Base-by-base conservation (phyloP, 2,888 invertebrate species). In the Quadroppia sp. region DNA sequence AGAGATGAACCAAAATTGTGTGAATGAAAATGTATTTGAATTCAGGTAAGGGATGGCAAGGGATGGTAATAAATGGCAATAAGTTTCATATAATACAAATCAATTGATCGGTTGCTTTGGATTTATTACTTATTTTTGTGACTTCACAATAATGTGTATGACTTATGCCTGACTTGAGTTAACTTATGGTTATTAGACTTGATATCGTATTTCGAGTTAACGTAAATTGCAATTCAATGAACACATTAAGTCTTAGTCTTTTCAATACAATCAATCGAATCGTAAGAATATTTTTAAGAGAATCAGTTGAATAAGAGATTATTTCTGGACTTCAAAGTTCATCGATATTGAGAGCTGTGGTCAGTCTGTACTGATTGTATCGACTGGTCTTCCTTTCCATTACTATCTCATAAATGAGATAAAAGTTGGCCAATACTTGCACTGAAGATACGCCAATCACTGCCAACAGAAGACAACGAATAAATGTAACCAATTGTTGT, bases 261-360 rank as follows among this genome's bases (percentile, higher is more conserved):
- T n/a, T n/a, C n/a, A n/a, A n/a, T n/a, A n/a, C n/a, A n/a, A n/a
- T 11, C 30, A 28, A 59, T 28, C n/a, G 28, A 59, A n/a, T n/a
- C n/a, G n/a, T n/a, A n/a, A n/a, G n/a, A n/a, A n/a, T n/a, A n/a
- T n/a, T n/a, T n/a, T n/a, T n/a, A n/a, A n/a, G n/a, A n/a, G n/a
- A n/a, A n/a, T 11, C 30, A 28, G n/a, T 28, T 59, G 28, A 59
- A 25, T 23, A 53, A 53, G 13, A 25, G 20, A 1, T 53, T 25
- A 25, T 23, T 6, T 50, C 50, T 2, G n/a, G 6, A 36, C 36
- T 3, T 53, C 71, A 71, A 17, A 48, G 50, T n/a, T 53, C 50
- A 53, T 53, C 71, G 32, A 71, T 53, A 53, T 50, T 71, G 6
- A 53, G 53, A 53, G 50, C 71, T 53, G 71, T 53, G n/a, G 53